Percentiles rank a stretch among this genome's conserved stretches.
phyloP scores from a whole-genome alignment of 1,140 invertebrate species.

The Rhysida immarginata region DNA sequence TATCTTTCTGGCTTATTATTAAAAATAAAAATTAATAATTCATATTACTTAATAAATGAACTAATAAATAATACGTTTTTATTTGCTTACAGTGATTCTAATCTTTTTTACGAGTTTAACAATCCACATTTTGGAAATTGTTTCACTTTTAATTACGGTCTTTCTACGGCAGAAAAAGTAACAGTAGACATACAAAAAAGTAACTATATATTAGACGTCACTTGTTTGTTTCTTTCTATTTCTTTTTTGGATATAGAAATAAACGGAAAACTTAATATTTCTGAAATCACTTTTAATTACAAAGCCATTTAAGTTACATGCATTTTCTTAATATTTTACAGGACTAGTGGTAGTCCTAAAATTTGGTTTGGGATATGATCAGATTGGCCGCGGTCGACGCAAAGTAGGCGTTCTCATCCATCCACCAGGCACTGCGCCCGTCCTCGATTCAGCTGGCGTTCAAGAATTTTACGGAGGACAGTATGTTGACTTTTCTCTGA shows the following conservation, averaged over 20 bases:
- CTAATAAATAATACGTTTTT: no score
- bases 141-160: background rate
- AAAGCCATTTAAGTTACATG: no score
- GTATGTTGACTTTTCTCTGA: background rate
- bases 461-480: background rate
- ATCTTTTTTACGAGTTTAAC: background rate
- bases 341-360: background rate
- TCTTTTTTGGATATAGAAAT: no score
- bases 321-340: background rate
- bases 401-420: background rate
- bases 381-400: background rate
- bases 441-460: background rate
- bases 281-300: no score
- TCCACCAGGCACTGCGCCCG: background rate
- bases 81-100: background rate
- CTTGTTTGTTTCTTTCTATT: no score
- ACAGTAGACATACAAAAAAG: no score
- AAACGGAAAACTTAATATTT: no score
- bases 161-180: no score
- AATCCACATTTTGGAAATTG: background rate
- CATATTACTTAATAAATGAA: no score
- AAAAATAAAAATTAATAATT: no score
- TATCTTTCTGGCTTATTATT: no score
- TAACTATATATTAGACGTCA: no score
- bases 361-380: background rate